phyloP scores from a whole-genome alignment of 2,888 invertebrate species.

The Heliothis peltigera region DNA sequence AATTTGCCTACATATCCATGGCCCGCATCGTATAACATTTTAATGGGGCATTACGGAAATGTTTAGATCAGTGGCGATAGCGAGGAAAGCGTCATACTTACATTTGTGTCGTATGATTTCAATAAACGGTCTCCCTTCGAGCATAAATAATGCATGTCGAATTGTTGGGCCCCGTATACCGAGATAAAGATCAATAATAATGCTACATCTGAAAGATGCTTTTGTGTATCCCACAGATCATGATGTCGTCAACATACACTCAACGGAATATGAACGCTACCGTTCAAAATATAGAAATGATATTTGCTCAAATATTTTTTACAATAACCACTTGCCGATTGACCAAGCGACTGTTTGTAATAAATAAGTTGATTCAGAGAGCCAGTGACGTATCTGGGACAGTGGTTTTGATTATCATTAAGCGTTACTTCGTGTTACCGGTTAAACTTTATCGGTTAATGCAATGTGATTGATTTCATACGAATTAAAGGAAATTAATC shows the following conservation, averaged over 20 bases:
- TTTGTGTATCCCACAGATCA: slow-evolving; percentile 58
- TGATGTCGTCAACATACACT: slow-evolving; percentile 25
- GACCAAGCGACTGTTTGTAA: slow-evolving; percentile 57
- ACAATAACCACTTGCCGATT: slow-evolving; percentile 54
- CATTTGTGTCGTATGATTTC: slow-evolving; percentile 84
- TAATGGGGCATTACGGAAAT: slow-evolving; percentile 65
- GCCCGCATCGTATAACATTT: slow-evolving; percentile 72
- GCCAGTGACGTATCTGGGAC: slow-evolving; percentile 64
- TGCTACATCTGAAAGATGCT: slow-evolving; percentile 65
- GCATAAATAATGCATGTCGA: slow-evolving; percentile 88
- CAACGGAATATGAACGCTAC: slow-evolving; percentile 41
- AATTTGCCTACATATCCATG: slow-evolving; percentile 51
- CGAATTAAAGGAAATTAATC: slow-evolving; percentile 57
- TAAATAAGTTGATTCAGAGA: slow-evolving; percentile 58
- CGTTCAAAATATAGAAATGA: slow-evolving; percentile 15
- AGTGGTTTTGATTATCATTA: slow-evolving; percentile 62
- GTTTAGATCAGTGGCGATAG: slow-evolving; percentile 64
- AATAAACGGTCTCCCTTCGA: slow-evolving; percentile 82
- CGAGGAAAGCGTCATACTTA: slow-evolving; percentile 63
- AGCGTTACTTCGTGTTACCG: slow-evolving; percentile 46
- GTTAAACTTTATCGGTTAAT: slow-evolving; percentile 53
- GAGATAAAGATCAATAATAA: slow-evolving; percentile 80
- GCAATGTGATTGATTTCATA: slow-evolving; percentile 60
- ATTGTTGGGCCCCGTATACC: slow-evolving; percentile 75
- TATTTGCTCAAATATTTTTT: slow-evolving; percentile 6